Percentiles rank a stretch among this genome's conserved stretches.
Conservation (phyloP, 2,797 vertebrate species). For the Adelosebastes latens region DNA sequence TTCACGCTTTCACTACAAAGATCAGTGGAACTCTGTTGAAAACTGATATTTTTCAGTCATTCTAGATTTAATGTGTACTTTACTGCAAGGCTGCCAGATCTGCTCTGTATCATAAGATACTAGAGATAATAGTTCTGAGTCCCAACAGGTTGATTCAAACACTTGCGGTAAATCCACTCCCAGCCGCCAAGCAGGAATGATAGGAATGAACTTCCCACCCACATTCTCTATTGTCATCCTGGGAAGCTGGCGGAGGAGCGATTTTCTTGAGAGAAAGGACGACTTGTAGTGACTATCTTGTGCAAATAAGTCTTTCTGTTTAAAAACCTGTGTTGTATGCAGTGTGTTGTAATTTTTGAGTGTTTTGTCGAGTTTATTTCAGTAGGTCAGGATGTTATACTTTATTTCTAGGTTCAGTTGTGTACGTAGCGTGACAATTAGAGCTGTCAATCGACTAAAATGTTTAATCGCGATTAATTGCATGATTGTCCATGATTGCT, state of each 20-base stretch:
- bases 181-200: conserved; percentile 46
- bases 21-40: background rate
- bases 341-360: no score
- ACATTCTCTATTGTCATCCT: conserved; percentile 27
- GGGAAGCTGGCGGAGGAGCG: background rate
- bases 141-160: conserved; percentile 45
- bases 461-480: no score
- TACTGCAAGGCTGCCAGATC: background rate
- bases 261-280: background rate
- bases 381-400: background rate
- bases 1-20: background rate
- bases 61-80: background rate
- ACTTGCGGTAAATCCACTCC: conserved; percentile 44
- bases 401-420: no score
- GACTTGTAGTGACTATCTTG: background rate
- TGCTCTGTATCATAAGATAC: conserved; percentile 11
- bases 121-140: conserved; percentile 21
- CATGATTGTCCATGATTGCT: no score
- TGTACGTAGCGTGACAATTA: rapidly evolving
- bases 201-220: conserved; percentile 45
- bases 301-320: background rate
- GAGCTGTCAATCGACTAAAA: no score
- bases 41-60: background rate
- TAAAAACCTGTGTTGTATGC: background rate
- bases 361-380: background rate